These are phyloP conservation scores for Theodoxus fluviatilis DNA, from an alignment of 2,888 invertebrate genomes.

Conservation along the genomic window DNA sequence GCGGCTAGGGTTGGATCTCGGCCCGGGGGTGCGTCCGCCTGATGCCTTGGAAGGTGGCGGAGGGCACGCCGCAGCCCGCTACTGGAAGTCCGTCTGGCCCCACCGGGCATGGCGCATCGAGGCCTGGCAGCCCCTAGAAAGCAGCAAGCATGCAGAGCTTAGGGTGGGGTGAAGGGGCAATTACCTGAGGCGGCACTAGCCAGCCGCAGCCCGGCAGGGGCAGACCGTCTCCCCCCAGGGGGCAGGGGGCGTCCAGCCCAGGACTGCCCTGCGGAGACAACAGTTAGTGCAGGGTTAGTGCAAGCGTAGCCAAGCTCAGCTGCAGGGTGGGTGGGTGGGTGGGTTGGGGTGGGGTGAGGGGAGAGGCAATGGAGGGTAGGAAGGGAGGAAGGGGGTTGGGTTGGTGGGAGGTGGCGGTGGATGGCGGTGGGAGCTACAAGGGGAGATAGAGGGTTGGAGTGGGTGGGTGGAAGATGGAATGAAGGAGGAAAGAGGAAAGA, in stretches of 20 bases:
- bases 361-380: too few species aligned
- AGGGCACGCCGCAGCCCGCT: slow-evolving; percentile 73
- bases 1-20: slow-evolving; percentile 18
- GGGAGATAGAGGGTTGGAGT: too few species aligned
- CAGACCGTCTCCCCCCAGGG: slow-evolving; percentile 91
- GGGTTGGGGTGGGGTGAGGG: too few species aligned
- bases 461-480: too few species aligned
- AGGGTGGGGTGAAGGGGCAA: slow-evolving; percentile 17
- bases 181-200: slow-evolving; percentile 68
- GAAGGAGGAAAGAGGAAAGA: too few species aligned
- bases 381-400: too few species aligned
- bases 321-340: too few species aligned
- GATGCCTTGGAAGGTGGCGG: too few species aligned
- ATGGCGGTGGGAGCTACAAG: too few species aligned
- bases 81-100: slow-evolving; percentile 92
- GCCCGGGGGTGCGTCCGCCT: too few species aligned
- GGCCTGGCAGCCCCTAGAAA: slow-evolving; percentile 82
- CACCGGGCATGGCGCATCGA: slow-evolving; percentile 95
- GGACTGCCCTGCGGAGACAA: slow-evolving; percentile 78
- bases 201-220: slow-evolving; percentile 95
- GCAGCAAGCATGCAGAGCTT: slow-evolving; percentile 13
- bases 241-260: slow-evolving; percentile 98
- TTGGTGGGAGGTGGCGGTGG: too few species aligned
- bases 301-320: background rate
- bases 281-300: slow-evolving; percentile 24